Conservation (phyloP, 1,140 invertebrate genomes). For the Aphelenchoides fujianensis region DNA sequence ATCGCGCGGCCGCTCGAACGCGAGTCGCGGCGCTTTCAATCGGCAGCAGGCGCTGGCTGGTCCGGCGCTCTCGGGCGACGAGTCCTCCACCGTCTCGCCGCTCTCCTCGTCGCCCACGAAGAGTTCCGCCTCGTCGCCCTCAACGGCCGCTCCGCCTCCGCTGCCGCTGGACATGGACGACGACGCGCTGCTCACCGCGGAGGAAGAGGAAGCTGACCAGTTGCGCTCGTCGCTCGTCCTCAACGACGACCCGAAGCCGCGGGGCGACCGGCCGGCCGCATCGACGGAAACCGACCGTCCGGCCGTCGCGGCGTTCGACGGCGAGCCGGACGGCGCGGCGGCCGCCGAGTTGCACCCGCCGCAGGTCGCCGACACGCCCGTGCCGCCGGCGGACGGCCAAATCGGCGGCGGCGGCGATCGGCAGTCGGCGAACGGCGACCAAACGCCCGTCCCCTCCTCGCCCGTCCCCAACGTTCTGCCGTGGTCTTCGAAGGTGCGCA, state of each 20-base stretch:
- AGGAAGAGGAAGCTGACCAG: conserved; percentile 1
- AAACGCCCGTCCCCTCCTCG: conserved; percentile 54
- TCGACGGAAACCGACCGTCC: too few relatives aligned
- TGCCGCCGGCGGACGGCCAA: background rate
- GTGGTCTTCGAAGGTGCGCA: conserved; percentile 53
- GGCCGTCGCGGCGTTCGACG: too few relatives aligned
- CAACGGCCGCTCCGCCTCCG: background rate
- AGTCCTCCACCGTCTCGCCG: conserved; percentile 12
- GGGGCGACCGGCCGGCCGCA: background rate
- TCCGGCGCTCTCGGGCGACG: conserved; percentile 4
- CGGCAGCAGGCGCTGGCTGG: conserved; percentile 21
- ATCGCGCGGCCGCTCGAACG: background rate
- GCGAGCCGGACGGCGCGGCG: background rate
- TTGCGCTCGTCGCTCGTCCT: background rate
- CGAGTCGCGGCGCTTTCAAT: conserved; percentile 10
- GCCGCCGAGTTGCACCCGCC: background rate
- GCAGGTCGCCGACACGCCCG: background rate
- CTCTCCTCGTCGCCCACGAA: too few relatives aligned
- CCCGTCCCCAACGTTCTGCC: conserved; percentile 36
- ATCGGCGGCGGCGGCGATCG: background rate
- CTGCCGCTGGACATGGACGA: conserved; percentile 26
- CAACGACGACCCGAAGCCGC: background rate
- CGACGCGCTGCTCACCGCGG: conserved; percentile 10
- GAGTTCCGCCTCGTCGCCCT: too few relatives aligned
- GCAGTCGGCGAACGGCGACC: conserved; percentile 33